Base-by-base conservation (phyloP, 2,888 invertebrate genomes). In the Bugulina stolonifera region DNA sequence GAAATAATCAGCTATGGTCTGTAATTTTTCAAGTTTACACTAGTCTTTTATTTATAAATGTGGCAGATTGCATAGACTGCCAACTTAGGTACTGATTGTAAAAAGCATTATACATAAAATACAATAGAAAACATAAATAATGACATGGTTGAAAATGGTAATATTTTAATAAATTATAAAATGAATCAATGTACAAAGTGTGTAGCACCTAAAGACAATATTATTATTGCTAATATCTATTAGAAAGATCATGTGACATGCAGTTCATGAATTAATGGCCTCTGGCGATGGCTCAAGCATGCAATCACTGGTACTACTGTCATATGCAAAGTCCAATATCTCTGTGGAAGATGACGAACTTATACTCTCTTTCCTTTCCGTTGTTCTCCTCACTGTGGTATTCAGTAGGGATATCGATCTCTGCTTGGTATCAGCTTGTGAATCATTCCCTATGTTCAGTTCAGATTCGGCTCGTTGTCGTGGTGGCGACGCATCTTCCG, bases 331-430 rank as follows among this genome's bases (percentile, higher is more conserved):
- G 64, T 64, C 64, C n/a, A 64, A 64, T 14, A 64, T 14, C 32
- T 64, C 64, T 32, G 64, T 64, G 10, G 64, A 64, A 32, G 64
- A 64, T 34, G 64, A 64, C 1, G 64, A 64, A 32, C 64, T 64
- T n/a, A 64, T 10, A 32, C 64, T 64, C 5, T 64, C 64, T 34
- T 64, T 64, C 18, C 64, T 27, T 32, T 14, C 34, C n/a, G 5
- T 14, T 14, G 64, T 5, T 32, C 25, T 18, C 32, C 64, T 2
- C 29, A 22, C 14, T 64, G 32, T 64, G 2, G 34, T 32, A 14
- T 27, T 27, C 2, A 34, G 18, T 32, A 64, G 64, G 10, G 22
- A 25, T 43, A 43, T 43, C 5, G 43, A 43, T 18, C 43, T 3
- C 43, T 43, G 43, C 18, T 43, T 43, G 18, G 43, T 43, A 5